Evolutionary conservation across 2,797 vertebrate genomes (phyloP).

Genomic region (Poecilia picta): DNA sequence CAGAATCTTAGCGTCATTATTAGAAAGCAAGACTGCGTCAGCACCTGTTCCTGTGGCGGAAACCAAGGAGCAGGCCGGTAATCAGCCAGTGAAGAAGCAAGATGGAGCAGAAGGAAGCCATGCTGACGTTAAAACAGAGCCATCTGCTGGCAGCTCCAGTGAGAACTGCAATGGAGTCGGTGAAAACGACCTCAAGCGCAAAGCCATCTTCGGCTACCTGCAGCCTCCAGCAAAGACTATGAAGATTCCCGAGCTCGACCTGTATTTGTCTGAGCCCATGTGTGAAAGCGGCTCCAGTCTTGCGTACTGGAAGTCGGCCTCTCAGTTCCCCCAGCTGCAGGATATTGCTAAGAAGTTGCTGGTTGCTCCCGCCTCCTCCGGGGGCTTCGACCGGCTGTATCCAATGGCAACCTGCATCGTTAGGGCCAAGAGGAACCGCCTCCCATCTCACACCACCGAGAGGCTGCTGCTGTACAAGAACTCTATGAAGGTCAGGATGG

Average conservation of each 20-base stretch:
- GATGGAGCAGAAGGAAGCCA: slow-evolving; percentile 22
- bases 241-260: slow-evolving; percentile 69
- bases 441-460: slow-evolving; percentile 79
- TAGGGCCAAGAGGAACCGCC: slow-evolving; percentile 73
- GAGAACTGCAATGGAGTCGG: slow-evolving; percentile 14
- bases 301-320: slow-evolving; percentile 75
- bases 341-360: slow-evolving; percentile 72
- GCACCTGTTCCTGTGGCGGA: neutral
- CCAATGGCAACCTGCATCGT: slow-evolving; percentile 76
- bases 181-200: slow-evolving; percentile 64
- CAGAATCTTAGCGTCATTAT: slow-evolving; percentile 53
- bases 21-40: slow-evolving; percentile 29
- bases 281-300: slow-evolving; percentile 52
- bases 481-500: slow-evolving; percentile 47
- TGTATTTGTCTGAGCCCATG: slow-evolving; percentile 75
- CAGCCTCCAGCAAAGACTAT: slow-evolving; percentile 61
- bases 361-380: slow-evolving; percentile 75
- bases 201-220: slow-evolving; percentile 59
- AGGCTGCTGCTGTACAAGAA: slow-evolving; percentile 81
- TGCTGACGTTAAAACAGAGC: neutral
- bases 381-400: slow-evolving; percentile 79
- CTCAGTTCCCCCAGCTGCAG: slow-evolving; percentile 71
- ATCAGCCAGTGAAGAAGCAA: slow-evolving; percentile 21
- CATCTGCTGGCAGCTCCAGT: slow-evolving; percentile 25
- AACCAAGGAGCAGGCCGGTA: slow-evolving; percentile 14